Evolutionary conservation across 2,888 invertebrate species (phyloP), one percentile per base, ranked within the genome.

Genomic region (Brachyopa scutellaris): DNA sequence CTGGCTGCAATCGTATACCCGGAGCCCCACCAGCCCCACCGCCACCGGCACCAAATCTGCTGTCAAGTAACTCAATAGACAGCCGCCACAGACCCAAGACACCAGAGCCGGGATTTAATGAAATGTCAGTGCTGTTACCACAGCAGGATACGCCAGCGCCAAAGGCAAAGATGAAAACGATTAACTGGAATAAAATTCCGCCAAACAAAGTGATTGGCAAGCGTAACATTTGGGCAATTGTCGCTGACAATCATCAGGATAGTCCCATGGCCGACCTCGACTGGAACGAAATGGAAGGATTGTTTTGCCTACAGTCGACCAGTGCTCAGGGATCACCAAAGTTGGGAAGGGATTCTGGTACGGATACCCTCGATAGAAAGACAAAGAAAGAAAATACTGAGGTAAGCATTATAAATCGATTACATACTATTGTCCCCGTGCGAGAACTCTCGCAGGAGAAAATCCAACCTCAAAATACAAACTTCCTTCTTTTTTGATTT

Each of bases 181-280:
- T 99, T 84, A 98, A 99, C 88, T 99, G 99, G 99, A 97, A 97
- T 89, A 99, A 98, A 91, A 97, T 99, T 87, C 97, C 98, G 33
- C 95, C 95, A 88, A 95, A 95, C 88, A 97, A 96, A 92, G 96
- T 97, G 31, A 93, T 97, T 72, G 97, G 97, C 51, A 96, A 95
- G 88, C 94, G 95, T 86, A 98, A 98, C 89, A 95, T 99, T 87
- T 99, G 99, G 99, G 95, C 97, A 0, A 92, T 95, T 83, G 96
- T 98, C 84, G 97, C 97, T 2, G 93, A 94, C 85, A 94, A 94
- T 86, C 97, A 97, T 90, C 95, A 96, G 87, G 94, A 95, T 88
- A 94, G 95, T 1, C 95, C 96, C 9, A 95, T 95, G 91, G 93
- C 95, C 1, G 95, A 96, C 84, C 92, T 99, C 84, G 97, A 99